Evolutionary conservation across 2,797 vertebrate species (phyloP), one percentile per base, ranked within the genome.

Genomic region (Hyperoplus immaculatus): DNA sequence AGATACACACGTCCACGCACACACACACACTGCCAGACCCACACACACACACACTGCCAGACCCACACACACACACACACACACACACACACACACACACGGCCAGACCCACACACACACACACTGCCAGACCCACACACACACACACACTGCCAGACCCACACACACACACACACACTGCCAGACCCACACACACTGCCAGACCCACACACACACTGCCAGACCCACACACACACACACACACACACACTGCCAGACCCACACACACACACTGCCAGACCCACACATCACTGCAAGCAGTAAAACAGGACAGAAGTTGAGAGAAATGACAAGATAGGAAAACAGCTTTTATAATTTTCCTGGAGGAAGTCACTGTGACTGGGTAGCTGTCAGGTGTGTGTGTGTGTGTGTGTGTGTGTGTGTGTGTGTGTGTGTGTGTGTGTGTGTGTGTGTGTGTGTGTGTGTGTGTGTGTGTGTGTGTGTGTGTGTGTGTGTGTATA

Each of bases 321-420:
- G 79, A 65, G 65, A 72, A 66, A 68, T 56, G 87, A 85, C 76
- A 80, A 29, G 29, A 29, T 50, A 68, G 63, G 69, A 82, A 81
- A 82, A 73, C 82, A 78, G 80, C 85, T 90, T 89, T 87, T 64
- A 87, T 89, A 77, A 63, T 72, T 73, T 87, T 84, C 83, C 83
- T 88, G 84, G 59, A 12, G 69, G 80, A 63, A 73, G 73, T 80
- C 54, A 51, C 70, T 59, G 58, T 0, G 57, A 82, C 80, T 80
- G 69, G 74, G 78, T 68, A 58, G 82, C 82, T 89, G 89, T 91
- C 88, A 81, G 56, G 75, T n/a, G n/a, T n/a, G n/a, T n/a, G n/a
- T n/a, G 61, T 60, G 45, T 56, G 57, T 69, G 74, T 63, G 75
- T 36, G 57, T 53, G 18, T 67, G 49, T 51, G 38, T 29, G 49